Conservation (phyloP, 1,140 invertebrate species). For the Plodia interpunctella region DNA sequence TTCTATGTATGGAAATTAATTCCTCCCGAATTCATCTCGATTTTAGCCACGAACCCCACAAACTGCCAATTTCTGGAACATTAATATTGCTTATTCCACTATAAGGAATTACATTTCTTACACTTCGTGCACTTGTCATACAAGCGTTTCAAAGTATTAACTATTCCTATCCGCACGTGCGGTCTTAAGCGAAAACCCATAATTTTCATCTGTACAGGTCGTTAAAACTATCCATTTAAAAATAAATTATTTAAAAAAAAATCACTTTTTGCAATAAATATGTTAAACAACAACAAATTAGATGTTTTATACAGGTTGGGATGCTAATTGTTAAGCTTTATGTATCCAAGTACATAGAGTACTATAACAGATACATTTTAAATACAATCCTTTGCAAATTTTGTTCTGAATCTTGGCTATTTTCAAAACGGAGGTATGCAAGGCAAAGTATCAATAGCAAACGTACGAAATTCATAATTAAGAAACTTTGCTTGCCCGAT, state of each 20-base stretch:
- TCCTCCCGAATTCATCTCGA: no score
- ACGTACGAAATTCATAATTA: no score
- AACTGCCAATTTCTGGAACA: constrained; percentile 20
- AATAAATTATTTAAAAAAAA: constrained; percentile 66
- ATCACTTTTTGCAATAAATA: constrained; percentile 70
- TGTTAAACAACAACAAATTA: constrained; percentile 54
- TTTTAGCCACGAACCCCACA: no score
- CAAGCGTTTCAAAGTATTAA: constrained; percentile 63
- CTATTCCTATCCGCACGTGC: constrained; percentile 25
- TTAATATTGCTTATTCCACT: constrained; percentile 45
- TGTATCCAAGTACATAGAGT: not conserved
- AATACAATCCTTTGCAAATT: not conserved
- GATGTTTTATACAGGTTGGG: constrained; percentile 35
- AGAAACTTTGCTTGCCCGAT: no score
- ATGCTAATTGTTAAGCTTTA: constrained; percentile 20
- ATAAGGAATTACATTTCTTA: constrained; percentile 35
- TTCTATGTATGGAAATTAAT: no score
- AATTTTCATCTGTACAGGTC: constrained; percentile 28
- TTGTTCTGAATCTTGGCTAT: not conserved
- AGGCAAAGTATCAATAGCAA: no score
- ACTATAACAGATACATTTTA: not conserved
- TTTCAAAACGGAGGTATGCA: not conserved
- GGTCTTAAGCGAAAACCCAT: constrained; percentile 25
- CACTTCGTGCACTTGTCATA: constrained; percentile 68
- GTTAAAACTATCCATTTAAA: constrained; percentile 56